Percentiles rank a stretch among this genome's conserved stretches.
Evolutionary conservation across 2,888 invertebrate genomes (phyloP).

Genomic region (Tyria jacobaeae): DNA sequence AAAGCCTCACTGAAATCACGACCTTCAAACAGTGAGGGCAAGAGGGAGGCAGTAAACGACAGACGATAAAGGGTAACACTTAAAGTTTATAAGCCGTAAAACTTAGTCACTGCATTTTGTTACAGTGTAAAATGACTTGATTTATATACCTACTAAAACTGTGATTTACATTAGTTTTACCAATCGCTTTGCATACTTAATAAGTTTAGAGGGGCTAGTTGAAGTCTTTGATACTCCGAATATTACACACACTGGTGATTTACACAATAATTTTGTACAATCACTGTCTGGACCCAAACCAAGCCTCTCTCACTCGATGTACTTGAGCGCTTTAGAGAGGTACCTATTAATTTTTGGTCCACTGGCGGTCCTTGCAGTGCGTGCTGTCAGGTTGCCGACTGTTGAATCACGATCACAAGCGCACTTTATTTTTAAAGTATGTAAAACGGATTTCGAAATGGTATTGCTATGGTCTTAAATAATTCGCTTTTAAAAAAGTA

Average conservation of each 20-base stretch:
- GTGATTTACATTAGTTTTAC: constrained; percentile 31
- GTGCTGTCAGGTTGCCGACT: no score
- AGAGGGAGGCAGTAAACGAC: constrained; percentile 30
- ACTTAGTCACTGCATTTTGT: constrained; percentile 50
- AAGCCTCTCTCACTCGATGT: no score
- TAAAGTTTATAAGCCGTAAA: constrained; percentile 58
- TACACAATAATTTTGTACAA: no score
- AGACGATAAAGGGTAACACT: constrained; percentile 48
- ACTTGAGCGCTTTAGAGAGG: no score
- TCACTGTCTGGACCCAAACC: no score
- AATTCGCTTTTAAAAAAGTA: no score
- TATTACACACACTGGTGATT: background rate
- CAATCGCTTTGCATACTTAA: constrained; percentile 16
- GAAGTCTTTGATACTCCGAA: background rate
- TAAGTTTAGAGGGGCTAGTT: background rate
- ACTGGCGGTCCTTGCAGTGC: no score
- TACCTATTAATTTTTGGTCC: no score
- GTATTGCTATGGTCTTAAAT: no score
- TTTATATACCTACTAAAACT: constrained; percentile 36
- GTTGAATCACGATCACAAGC: no score
- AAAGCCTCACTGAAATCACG: constrained; percentile 42
- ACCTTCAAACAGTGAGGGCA: constrained; percentile 30
- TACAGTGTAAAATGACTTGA: constrained; percentile 49
- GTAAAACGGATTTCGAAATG: no score
- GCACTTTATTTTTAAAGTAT: no score